Base-by-base conservation (phyloP, 2,888 invertebrate species). In the Drymonia ruficornis region DNA sequence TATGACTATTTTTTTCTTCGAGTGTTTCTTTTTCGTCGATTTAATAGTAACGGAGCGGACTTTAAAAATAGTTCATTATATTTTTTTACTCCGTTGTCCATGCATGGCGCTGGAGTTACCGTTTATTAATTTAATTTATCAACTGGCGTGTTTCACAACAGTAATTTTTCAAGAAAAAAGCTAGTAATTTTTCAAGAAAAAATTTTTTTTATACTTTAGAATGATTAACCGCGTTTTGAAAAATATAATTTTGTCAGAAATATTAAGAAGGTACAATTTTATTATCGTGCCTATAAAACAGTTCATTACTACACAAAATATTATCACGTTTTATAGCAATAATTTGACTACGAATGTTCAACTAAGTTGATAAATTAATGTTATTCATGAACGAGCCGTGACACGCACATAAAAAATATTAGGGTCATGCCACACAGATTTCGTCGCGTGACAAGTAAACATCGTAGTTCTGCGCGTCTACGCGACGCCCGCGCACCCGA, bases 401-500 rank as follows among this genome's bases (percentile, higher is more conserved):
- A 68, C 73, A 81, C 66, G 72, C 70, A 74, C 64, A 63, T 65
- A 65, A 72, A 76, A 74, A 70, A 72, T 72, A 71, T 77, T 78
- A 80, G 75, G 80, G 73, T 70, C 73, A 73, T 76, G 72, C 70
- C 80, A 76, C 74, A 80, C 68, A 34, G 36, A 48, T 34, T 75
- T 72, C 73, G 81, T 80, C 83, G 80, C 82, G 83, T 84, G 84
- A 83, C 83, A 76, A 64, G 70, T 70, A 66, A 68, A 55, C 61
- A 53, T 51, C n/a, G 44, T 16, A 44, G 62, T 70, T 63, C 66
- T 65, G 64, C 64, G 77, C 77, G 66, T 76, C 81, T 70, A 77
- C 74, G 29, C 64, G 73, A 78, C 79, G 82, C 80, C 74, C 66
- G 78, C 80, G 77, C 78, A 76, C 60, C 78, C 86, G 87, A 86